phyloP scores from a whole-genome alignment of 2,797 vertebrate genomes.

The Telmatherina bonti region DNA sequence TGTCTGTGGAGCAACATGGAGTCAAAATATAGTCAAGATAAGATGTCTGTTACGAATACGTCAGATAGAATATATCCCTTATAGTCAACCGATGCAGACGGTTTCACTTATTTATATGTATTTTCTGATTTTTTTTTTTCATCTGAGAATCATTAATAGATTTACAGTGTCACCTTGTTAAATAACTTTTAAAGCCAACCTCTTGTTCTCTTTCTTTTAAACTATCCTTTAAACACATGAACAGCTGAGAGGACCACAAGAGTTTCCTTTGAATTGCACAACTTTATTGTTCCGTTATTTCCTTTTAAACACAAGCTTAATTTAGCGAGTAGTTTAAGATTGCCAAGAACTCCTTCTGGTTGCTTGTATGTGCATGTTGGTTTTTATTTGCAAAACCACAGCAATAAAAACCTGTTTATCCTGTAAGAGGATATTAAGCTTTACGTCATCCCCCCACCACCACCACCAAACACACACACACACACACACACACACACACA shows the following conservation, averaged over 20 bases:
- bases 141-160: not conserved
- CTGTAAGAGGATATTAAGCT: conserved; percentile 74
- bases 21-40: not conserved
- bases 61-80: not conserved
- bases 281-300: conserved; percentile 55
- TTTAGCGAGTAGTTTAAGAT: conserved; percentile 64
- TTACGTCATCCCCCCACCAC: conserved; percentile 42
- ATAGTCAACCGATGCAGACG: not conserved
- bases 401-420: conserved; percentile 78
- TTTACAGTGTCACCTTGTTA: conserved; percentile 21
- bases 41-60: not conserved
- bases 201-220: conserved; percentile 31
- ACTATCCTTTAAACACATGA: conserved; percentile 51
- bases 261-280: conserved; percentile 34
- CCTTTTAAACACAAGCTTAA: conserved; percentile 60
- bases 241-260: conserved; percentile 15
- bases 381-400: conserved; percentile 46
- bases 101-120: not conserved
- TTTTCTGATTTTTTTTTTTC: not conserved
- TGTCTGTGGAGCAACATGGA: not conserved
- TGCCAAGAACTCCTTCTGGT: conserved; percentile 39
- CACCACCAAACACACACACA: no score
- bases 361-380: conserved; percentile 17
- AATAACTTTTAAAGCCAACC: conserved; percentile 32
- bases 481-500: no score